Evolutionary conservation across 2,113 vertebrate genomes (phyloP), one percentile per base, ranked within the genome.

Genomic region (Podarcis muralis): DNA sequence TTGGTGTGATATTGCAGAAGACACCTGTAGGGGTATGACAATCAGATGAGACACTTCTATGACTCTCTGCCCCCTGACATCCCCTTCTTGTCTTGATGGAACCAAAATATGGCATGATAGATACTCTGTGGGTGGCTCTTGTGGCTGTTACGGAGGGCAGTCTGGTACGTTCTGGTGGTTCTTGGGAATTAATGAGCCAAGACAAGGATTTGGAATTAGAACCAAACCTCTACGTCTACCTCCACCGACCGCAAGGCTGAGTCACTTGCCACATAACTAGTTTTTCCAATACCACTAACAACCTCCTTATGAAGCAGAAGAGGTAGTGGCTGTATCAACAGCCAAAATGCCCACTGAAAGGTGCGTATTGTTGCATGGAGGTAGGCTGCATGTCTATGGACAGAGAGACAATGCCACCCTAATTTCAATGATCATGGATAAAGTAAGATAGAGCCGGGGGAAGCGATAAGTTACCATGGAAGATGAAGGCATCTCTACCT

Each of bases 291-390:
- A 85, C 37, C 13, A 32, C 37, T 80, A 88, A 78, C 0, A 1
- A 72, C 53, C 90, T 85, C 25, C 77, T 83, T 76, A 0, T 80
- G 76, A 53, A 0, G 0, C 90, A 74, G 69, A 85, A 1, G 0
- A 80, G 22, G 15, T 30, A 30, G 2, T 20, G 76, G 65, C 15
- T 92, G 90, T 75, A n/a, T 87, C 3, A 82, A 43, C 18, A 91
- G 32, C 4, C 23, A 20, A 92, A 91, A 84, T n/a, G 4, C 4
- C 53, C 27, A 69, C 53, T 87, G 68, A 89, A 75, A 90, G 68
- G 84, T 87, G 53, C 0, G 48, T 12, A 4, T 25, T n/a, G n/a
- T 74, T 6, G 6, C 43, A 5, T 9, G 35, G 27, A 57, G 11
- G n/a, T 11, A 57, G 69, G 11, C 48, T 57, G 25, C 43, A 35